phyloP scores from a whole-genome alignment of 1,140 invertebrate species.

The Pissodes strobi region DNA sequence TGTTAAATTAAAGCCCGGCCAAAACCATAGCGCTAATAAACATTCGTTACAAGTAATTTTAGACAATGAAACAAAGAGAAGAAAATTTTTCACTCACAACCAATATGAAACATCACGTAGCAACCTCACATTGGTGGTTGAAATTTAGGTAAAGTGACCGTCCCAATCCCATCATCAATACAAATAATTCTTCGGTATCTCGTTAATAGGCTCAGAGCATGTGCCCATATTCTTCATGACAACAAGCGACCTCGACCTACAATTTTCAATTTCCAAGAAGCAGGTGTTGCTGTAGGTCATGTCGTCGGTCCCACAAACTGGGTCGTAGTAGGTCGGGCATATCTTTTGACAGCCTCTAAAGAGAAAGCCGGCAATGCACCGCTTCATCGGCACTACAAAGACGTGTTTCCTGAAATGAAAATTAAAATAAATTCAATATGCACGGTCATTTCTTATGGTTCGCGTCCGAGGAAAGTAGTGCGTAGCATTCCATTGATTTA shows the following conservation, averaged over 20 bases:
- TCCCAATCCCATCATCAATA: too few relatives aligned
- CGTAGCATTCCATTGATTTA: too few relatives aligned
- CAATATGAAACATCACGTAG: too few relatives aligned
- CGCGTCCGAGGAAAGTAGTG: background rate
- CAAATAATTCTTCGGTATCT: constrained; percentile 70
- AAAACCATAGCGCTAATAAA: too few relatives aligned
- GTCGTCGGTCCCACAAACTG: constrained; percentile 86
- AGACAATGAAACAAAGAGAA: too few relatives aligned
- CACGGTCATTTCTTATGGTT: background rate
- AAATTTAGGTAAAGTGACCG: too few relatives aligned
- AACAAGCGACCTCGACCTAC: constrained; percentile 73
- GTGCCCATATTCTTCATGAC: constrained; percentile 68
- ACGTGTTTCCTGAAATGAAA: constrained; percentile 74
- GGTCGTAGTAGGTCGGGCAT: constrained; percentile 83
- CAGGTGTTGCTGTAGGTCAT: constrained; percentile 92
- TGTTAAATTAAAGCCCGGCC: too few relatives aligned
- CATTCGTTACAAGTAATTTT: too few relatives aligned
- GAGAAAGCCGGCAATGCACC: constrained; percentile 80
- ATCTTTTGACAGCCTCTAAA: constrained; percentile 84
- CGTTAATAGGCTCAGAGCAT: constrained; percentile 70
- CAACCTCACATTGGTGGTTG: too few relatives aligned
- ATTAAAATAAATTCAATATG: constrained; percentile 34
- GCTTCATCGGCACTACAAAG: constrained; percentile 82
- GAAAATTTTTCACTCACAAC: too few relatives aligned
- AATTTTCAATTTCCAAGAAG: constrained; percentile 89